These are phyloP conservation scores for Phrynosoma platyrhinos DNA, from an alignment of 2,113 vertebrate genomes.

Conservation along the genomic window DNA sequence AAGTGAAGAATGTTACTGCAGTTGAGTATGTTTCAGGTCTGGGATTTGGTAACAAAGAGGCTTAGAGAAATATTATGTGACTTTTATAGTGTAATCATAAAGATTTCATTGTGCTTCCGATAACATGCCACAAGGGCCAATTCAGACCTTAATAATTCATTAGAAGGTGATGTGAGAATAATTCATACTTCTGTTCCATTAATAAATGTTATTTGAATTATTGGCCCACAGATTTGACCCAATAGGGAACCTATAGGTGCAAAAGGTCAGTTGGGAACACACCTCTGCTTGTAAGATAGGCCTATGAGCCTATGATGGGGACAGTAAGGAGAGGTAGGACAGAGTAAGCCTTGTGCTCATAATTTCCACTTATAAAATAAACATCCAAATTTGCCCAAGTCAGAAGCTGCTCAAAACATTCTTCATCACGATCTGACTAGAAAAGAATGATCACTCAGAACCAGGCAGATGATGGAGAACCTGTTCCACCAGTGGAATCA, in stretches of 20 bases:
- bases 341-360: not conserved
- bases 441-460: not conserved
- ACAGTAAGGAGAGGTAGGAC: not conserved
- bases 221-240: not conserved
- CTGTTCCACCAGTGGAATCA: not conserved
- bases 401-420: too few species aligned
- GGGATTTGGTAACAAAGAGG: constrained; percentile 30
- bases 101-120: constrained; percentile 32
- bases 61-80: constrained; percentile 11
- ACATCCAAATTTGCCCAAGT: not conserved
- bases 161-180: constrained; percentile 23
- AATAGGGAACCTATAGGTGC: not conserved
- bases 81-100: constrained; percentile 25
- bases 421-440: too few species aligned
- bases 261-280: not conserved
- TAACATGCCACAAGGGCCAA: constrained; percentile 9
- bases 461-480: not conserved
- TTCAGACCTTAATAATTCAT: constrained; percentile 21
- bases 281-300: not conserved
- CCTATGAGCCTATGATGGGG: not conserved
- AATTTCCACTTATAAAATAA: not conserved
- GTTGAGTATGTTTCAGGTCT: not conserved
- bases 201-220: constrained; percentile 4
- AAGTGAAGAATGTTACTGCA: constrained; percentile 37
- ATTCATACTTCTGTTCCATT: constrained; percentile 9